Conservation (phyloP, 1,140 invertebrate genomes). For the Pomacea maculata region DNA sequence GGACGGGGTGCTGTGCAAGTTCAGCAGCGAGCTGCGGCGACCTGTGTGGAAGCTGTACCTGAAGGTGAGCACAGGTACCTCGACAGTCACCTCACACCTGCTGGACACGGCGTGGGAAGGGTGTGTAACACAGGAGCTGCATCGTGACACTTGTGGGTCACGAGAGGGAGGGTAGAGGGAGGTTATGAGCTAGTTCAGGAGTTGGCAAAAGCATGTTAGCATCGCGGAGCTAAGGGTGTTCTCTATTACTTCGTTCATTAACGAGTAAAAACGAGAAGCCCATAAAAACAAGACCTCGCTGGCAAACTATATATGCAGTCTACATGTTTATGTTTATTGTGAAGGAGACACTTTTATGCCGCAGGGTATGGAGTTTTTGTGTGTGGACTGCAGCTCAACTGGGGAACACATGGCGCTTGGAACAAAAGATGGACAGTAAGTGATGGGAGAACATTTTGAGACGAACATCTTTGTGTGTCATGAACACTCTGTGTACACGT, state of each 20-base stretch:
- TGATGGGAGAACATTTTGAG: not conserved
- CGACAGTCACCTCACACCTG: not conserved
- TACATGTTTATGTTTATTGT: not conserved
- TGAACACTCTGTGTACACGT: not conserved
- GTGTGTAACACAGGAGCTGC: not conserved
- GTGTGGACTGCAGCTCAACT: constrained; percentile 35
- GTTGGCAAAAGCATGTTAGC: not conserved
- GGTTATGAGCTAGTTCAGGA: not conserved
- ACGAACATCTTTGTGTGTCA: not conserved
- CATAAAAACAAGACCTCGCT: constrained; percentile 7
- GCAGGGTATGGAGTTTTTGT: constrained; percentile 43
- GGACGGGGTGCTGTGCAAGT: constrained; percentile 52
- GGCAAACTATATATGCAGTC: no score
- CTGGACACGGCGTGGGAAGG: not conserved
- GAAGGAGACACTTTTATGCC: not conserved
- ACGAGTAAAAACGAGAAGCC: not conserved
- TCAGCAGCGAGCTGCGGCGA: constrained; percentile 32
- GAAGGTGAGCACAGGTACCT: constrained; percentile 37
- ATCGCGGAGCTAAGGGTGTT: not conserved
- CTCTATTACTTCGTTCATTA: not conserved
- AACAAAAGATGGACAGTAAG: constrained; percentile 53
- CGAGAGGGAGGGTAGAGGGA: not conserved
- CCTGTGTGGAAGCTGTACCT: constrained; percentile 51
- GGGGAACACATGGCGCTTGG: constrained; percentile 43
- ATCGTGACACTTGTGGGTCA: no score